Evolutionary conservation across 2,113 vertebrate species (phyloP), one percentile per base, ranked within the genome.

Genomic region (Antennarius striatus): DNA sequence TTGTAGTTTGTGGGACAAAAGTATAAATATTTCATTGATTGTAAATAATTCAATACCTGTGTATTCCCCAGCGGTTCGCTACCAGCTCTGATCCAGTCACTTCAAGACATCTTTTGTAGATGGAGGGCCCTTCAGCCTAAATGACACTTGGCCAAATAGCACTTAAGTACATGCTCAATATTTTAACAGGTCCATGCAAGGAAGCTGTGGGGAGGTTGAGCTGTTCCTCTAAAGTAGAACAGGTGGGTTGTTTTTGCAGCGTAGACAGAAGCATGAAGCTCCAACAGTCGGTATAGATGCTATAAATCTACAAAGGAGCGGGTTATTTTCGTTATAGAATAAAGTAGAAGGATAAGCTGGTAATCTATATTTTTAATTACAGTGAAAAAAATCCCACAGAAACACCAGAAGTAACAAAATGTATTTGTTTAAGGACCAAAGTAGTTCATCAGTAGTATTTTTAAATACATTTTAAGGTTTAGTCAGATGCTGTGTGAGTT

Each of bases 141-240:
- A 91, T 91, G 88, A 89, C 92, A 93, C 91, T 93, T 88, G 86
- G 89, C 89, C 92, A 93, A 93, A 93, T 90, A 91, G 91, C 92
- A 93, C 92, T 93, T 93, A 92, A 93, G 93, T 87, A 92, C 90
- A 85, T 91, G 86, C 89, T 93, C 89, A 93, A 93, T 93, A 93
- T 93, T 93, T 93, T 89, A 93, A 90, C 86, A 92, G 88, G 83
- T 80, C 79, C 56, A 58, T 52, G 75, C 81, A 85, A 87, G 82
- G 75, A 82, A 81, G 87, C 73, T 43, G 71, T 79, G 82, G 81
- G 85, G 86, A 77, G 83, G 63, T 15, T 77, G 68, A 71, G 75
- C 81, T 75, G 66, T 40, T 80, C 49, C 78, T 66, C 55, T 59
- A 43, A 66, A 81, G 75, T 16, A 86, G 86, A 82, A 86, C 82